Percentiles rank a stretch among this genome's conserved stretches.
Evolutionary conservation across 2,888 invertebrate genomes (phyloP).

Genomic region (Apamea anceps): DNA sequence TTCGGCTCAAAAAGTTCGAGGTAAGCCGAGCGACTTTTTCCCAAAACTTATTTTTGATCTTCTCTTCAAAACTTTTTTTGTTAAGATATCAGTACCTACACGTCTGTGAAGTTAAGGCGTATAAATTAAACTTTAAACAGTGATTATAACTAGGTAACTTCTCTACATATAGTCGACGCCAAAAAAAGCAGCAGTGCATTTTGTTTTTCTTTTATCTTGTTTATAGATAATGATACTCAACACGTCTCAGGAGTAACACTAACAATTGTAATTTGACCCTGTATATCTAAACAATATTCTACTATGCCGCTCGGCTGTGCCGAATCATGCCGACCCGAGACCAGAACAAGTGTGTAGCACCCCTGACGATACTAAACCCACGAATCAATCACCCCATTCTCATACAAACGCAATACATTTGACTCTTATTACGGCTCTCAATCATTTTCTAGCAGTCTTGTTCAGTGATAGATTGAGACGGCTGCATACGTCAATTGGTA

Average conservation of each 20-base stretch:
- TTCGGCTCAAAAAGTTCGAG: neutral
- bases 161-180: neutral
- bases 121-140: too few relatives aligned
- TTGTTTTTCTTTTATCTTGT: neutral
- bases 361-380: slow-evolving; percentile 1
- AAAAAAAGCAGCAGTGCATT: neutral
- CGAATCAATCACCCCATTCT: slow-evolving; percentile 38
- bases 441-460: slow-evolving; percentile 47
- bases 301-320: neutral
- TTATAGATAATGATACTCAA: neutral
- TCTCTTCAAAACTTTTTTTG: neutral
- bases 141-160: too few relatives aligned
- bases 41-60: too few relatives aligned
- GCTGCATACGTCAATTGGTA: slow-evolving; percentile 56
- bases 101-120: too few relatives aligned
- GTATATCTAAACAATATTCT: neutral
- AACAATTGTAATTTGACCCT: neutral
- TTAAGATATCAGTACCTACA: neutral
- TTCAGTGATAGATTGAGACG: slow-evolving; percentile 49
- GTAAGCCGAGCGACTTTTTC: too few relatives aligned
- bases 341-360: neutral
- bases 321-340: neutral
- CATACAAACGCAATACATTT: slow-evolving; percentile 36
- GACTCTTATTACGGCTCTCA: slow-evolving; percentile 53
- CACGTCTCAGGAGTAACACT: neutral